Conservation (phyloP, 1,140 invertebrate genomes). For the Drosophila lini region DNA sequence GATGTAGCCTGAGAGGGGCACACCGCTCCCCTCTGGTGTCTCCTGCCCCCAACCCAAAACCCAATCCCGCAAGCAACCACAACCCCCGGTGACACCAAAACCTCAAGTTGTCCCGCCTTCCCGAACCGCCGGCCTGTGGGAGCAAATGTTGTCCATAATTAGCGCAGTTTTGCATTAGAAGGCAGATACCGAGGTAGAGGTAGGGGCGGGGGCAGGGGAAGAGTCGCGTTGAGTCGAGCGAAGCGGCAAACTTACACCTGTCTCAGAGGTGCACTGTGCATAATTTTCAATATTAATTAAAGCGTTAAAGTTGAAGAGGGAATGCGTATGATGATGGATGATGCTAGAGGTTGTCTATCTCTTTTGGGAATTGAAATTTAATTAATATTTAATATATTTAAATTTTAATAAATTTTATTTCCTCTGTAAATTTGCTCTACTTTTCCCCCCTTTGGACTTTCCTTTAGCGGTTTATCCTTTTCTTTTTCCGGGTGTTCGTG, state of each 20-base stretch:
- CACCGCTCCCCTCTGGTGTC: not conserved
- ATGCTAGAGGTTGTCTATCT: too few species aligned
- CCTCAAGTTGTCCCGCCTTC: slow-evolving; percentile 27
- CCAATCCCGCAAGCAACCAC: slow-evolving; percentile 25
- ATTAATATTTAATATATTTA: too few species aligned
- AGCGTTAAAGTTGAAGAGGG: not conserved
- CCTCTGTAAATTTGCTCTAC: slow-evolving; percentile 24
- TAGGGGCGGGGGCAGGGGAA: too few species aligned
- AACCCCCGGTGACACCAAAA: slow-evolving; percentile 33
- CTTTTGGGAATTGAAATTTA: not conserved
- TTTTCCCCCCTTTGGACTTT: slow-evolving; percentile 24
- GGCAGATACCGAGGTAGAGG: not conserved
- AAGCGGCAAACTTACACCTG: slow-evolving; percentile 55
- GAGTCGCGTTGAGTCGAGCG: slow-evolving; percentile 1
- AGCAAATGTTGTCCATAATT: slow-evolving; percentile 72
- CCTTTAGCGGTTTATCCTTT: slow-evolving; percentile 37
- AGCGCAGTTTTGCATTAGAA: slow-evolving; percentile 69
- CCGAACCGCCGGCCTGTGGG: slow-evolving; percentile 36
- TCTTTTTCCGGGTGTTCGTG: slow-evolving; percentile 13
- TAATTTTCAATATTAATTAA: slow-evolving; percentile 14
- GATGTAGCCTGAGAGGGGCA: slow-evolving; percentile 38
- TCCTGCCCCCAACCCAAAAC: not conserved
- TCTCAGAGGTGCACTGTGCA: slow-evolving; percentile 27
- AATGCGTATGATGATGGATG: not conserved
- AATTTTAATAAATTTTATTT: not conserved